Evolutionary conservation across 2,113 vertebrate genomes (phyloP).

Genomic region (zebrafish (Danio rerio)): DNA sequence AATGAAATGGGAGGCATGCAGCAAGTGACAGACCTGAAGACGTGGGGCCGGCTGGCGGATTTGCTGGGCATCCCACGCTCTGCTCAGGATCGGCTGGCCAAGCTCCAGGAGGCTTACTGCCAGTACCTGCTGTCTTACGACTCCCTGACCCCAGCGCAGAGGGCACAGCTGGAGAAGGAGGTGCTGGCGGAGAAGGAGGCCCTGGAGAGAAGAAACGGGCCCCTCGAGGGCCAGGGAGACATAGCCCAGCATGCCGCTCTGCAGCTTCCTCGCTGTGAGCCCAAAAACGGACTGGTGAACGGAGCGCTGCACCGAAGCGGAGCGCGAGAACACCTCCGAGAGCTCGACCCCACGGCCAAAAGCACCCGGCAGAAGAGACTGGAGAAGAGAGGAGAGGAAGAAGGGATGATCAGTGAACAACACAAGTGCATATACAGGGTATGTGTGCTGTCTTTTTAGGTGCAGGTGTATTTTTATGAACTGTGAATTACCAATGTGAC

Average conservation of each 20-base stretch:
- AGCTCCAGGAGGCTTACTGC: constrained; percentile 91
- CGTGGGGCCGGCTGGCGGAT: constrained; percentile 90
- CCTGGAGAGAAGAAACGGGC: constrained; percentile 86
- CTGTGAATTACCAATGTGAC: too few relatives aligned
- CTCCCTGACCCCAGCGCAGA: constrained; percentile 84
- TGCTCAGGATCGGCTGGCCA: constrained; percentile 90
- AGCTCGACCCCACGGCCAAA: constrained; percentile 80
- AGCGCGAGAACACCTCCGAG: constrained; percentile 82
- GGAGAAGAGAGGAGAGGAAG: constrained; percentile 79
- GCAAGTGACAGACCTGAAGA: constrained; percentile 92
- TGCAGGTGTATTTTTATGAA: too few relatives aligned
- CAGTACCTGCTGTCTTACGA: constrained; percentile 91
- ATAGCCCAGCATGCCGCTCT: constrained; percentile 82
- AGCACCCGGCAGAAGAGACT: constrained; percentile 83
- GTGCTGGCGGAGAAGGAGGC: constrained; percentile 87
- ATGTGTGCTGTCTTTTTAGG: constrained; percentile 1
- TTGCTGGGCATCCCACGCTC: constrained; percentile 88
- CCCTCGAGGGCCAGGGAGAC: constrained; percentile 86
- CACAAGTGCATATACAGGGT: constrained; percentile 92
- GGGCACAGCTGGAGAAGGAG: constrained; percentile 85
- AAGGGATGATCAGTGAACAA: constrained; percentile 82
- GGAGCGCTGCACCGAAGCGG: constrained; percentile 84
- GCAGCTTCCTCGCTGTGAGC: constrained; percentile 86
- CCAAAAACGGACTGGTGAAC: constrained; percentile 83
- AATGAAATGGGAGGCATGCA: constrained; percentile 94